A percentile compares a stretch with the other conserved stretches of the same genome.
These are phyloP conservation scores for Hirtodrosophila trivittata DNA, from an alignment of 2,888 invertebrate genomes.

Conservation along the genomic window DNA sequence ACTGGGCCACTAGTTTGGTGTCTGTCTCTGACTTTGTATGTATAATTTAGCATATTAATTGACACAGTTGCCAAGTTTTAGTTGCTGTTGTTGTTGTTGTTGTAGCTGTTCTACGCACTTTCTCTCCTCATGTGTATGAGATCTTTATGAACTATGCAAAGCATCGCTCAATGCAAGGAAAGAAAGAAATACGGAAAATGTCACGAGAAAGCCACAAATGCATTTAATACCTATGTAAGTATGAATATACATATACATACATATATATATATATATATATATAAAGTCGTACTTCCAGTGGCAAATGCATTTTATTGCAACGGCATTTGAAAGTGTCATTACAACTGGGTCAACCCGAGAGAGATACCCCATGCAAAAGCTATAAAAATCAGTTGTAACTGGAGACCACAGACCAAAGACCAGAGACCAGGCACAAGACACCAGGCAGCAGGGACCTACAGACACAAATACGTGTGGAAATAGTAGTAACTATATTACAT, in stretches of 20 bases:
- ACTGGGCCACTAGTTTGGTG: constrained; percentile 69
- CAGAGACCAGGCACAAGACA: too few relatives aligned
- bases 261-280: too few relatives aligned
- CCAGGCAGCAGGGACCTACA: not conserved
- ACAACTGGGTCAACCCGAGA: constrained; percentile 62
- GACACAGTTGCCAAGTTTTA: constrained; percentile 72
- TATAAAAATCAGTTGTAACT: constrained; percentile 17
- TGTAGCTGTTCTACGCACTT: constrained; percentile 72
- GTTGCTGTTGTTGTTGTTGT: constrained; percentile 11
- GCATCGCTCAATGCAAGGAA: constrained; percentile 39
- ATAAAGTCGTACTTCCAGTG: constrained; percentile 12
- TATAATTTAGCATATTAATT: constrained; percentile 79
- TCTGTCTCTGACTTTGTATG: constrained; percentile 53
- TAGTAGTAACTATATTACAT: constrained; percentile 50
- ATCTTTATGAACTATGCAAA: constrained; percentile 78
- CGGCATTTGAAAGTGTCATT: constrained; percentile 71
- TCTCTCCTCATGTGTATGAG: constrained; percentile 59
- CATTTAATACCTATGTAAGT: constrained; percentile 55
- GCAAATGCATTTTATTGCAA: constrained; percentile 63
- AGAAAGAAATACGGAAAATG: constrained; percentile 48
- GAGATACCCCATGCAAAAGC: too few relatives aligned
- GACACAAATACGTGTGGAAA: not conserved
- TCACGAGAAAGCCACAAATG: constrained; percentile 75
- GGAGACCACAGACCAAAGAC: constrained; percentile 5
- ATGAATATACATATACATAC: constrained; percentile 18